Conservation (phyloP, 2,797 vertebrate species). For the Sciurus vulgaris region DNA sequence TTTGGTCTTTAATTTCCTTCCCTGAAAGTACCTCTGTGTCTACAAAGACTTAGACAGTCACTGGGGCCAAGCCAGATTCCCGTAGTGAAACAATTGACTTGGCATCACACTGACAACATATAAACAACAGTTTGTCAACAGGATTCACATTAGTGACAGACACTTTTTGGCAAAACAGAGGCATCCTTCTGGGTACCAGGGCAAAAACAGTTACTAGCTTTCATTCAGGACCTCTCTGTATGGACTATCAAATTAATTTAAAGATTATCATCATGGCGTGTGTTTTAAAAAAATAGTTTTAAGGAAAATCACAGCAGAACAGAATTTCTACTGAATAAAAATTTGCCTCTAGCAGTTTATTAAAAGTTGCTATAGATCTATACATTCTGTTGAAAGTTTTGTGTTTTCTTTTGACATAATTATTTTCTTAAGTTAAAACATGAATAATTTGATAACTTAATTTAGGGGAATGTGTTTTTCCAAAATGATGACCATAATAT, state of each 20-base stretch:
- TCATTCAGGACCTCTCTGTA: conserved; percentile 87
- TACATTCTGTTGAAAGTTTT: conserved; percentile 78
- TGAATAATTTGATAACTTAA: conserved; percentile 73
- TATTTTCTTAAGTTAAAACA: conserved; percentile 80
- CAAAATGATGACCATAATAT: background rate
- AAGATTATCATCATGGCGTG: conserved; percentile 86
- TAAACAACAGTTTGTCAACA: conserved; percentile 97
- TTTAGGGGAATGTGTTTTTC: conserved; percentile 71
- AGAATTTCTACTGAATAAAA: conserved; percentile 82
- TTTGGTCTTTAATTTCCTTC: conserved; percentile 77
- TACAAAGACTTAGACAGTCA: conserved; percentile 88
- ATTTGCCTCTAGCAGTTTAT: conserved; percentile 81
- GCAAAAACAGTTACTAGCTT: conserved; percentile 88
- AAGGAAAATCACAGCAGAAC: conserved; percentile 60
- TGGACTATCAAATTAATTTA: conserved; percentile 88
- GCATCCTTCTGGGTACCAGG: conserved; percentile 89
- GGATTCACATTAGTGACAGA: conserved; percentile 91
- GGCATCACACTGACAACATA: conserved; percentile 94
- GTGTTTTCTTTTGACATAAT: conserved; percentile 71
- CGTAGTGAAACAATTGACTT: conserved; percentile 90
- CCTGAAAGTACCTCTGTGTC: conserved; percentile 84
- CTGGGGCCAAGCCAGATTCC: conserved; percentile 92
- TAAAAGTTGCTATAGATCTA: conserved; percentile 77
- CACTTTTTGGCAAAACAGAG: conserved; percentile 90
- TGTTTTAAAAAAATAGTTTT: conserved; percentile 76